Conservation (phyloP, 2,113 vertebrate species). For the Myrmecophaga tridactyla region DNA sequence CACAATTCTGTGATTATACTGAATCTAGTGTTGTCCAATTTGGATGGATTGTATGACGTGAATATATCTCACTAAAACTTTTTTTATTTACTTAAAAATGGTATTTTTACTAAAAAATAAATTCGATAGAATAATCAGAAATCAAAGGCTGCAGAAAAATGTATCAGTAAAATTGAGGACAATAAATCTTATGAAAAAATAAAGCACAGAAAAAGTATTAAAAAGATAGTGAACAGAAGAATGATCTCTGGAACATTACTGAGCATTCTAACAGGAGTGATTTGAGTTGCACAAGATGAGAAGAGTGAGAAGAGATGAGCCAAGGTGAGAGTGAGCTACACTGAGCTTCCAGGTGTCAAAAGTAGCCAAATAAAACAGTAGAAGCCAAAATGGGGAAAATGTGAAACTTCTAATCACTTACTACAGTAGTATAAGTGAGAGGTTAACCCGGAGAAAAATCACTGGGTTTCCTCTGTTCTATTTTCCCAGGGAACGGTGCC, state of each 20-base stretch:
- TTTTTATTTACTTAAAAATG: neutral
- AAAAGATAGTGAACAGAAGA: neutral
- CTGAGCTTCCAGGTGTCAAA: too few relatives aligned
- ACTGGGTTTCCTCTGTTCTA: neutral
- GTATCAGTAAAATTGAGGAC: neutral
- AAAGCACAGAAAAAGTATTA: neutral
- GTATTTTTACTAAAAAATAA: neutral
- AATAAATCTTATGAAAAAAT: neutral
- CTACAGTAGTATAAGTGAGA: neutral
- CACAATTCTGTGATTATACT: too few relatives aligned
- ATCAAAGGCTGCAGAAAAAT: neutral
- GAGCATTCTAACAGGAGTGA: neutral
- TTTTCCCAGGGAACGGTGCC: accelerated
- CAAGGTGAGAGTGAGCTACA: too few relatives aligned
- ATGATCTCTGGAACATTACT: neutral
- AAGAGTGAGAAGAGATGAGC: neutral
- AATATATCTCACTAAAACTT: too few relatives aligned
- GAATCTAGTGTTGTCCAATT: too few relatives aligned
- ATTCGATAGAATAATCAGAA: neutral
- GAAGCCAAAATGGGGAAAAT: too few relatives aligned
- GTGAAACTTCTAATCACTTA: too few relatives aligned
- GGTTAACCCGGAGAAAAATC: neutral
- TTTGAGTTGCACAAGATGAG: neutral
- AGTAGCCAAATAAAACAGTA: too few relatives aligned
- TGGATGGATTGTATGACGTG: too few relatives aligned